phyloP scores from a whole-genome alignment of 2,797 vertebrate genomes.

The Rhinophrynus dorsalis region DNA sequence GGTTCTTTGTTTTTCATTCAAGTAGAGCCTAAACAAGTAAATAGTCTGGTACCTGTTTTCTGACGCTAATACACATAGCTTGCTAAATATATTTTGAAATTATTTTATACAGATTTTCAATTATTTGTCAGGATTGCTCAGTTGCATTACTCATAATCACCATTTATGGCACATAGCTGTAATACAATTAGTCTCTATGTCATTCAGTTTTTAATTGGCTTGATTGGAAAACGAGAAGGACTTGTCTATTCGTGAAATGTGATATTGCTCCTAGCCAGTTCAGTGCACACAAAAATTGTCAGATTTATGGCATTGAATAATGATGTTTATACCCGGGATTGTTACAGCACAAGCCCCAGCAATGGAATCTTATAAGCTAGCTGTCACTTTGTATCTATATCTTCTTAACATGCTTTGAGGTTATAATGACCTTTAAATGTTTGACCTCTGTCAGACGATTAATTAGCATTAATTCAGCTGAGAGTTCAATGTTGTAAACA shows the following conservation, averaged over 20 bases:
- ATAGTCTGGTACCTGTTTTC: too few species aligned
- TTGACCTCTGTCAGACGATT: neutral
- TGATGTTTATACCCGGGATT: slow-evolving; percentile 26
- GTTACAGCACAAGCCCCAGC: neutral
- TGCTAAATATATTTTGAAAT: slow-evolving; percentile 2
- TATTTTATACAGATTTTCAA: slow-evolving; percentile 5
- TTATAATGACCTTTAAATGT: slow-evolving; percentile 19
- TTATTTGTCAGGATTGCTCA: neutral
- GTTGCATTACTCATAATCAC: slow-evolving; percentile 22
- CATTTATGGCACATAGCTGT: slow-evolving; percentile 12
- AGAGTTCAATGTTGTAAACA: neutral
- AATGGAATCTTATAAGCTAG: slow-evolving; percentile 3
- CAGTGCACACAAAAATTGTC: slow-evolving; percentile 28
- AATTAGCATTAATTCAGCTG: slow-evolving; percentile 9
- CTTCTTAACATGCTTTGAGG: neutral
- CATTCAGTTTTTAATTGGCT: slow-evolving; percentile 25
- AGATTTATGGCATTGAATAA: slow-evolving; percentile 19
- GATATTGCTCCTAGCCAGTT: slow-evolving; percentile 24
- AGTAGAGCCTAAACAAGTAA: too few species aligned
- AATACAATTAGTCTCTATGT: slow-evolving; percentile 9
- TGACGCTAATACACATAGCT: neutral
- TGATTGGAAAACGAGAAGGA: slow-evolving; percentile 10
- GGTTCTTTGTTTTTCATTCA: too few species aligned
- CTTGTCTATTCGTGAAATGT: slow-evolving; percentile 16
- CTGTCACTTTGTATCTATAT: slow-evolving; percentile 27